Base-by-base conservation (phyloP, 2,113 vertebrate genomes). In the Equus przewalskii region DNA sequence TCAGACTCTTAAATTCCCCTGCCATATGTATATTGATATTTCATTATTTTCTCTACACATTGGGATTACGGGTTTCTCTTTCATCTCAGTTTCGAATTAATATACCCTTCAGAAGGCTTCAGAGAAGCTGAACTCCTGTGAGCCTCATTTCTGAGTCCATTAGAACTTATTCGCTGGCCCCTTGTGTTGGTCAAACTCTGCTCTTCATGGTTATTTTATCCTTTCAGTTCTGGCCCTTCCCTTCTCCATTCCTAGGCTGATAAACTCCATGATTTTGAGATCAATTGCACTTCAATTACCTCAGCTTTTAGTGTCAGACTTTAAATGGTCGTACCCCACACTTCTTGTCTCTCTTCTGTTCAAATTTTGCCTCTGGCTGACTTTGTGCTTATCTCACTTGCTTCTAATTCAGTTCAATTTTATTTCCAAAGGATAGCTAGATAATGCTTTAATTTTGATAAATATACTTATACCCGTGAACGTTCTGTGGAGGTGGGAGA, bases 1-100 rank as follows among this genome's bases (percentile, higher is more conserved):
- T 89, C 72, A 93, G 72, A 62, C 89, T 93, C 62, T 96, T 64
- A 94, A 88, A 91, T 85, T 69, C 79, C 49, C 69, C 83, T 89
- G 62, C 46, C 72, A 86, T 49, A 86, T 81, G 97, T 41, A 56
- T 82, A 97, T 80, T 97, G 96, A 94, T 94, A 98, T 97, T 97
- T 96, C 92, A 82, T 97, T 97, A 93, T 96, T 97, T 96, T 91
- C 79, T 54, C 93, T 93, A 82, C 18, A 76, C 21, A 28, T 96
- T 54, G 36, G 64, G 54, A 93, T 95, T 96, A 70, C 28, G 33
- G 56, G 54, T 91, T 97, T 87, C 69, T 96, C 69, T 97, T 97
- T 98, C 72, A 96, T 97, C 93, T 90, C 46, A 8, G n/a, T 86
- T 93, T 97, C 86, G 78, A 97, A 96, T 97, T 96, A 96, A 93